A percentile compares a stretch with the other conserved stretches of the same genome.
phyloP scores from a whole-genome alignment of 2,113 vertebrate species.

The Corythaixoides concolor region DNA sequence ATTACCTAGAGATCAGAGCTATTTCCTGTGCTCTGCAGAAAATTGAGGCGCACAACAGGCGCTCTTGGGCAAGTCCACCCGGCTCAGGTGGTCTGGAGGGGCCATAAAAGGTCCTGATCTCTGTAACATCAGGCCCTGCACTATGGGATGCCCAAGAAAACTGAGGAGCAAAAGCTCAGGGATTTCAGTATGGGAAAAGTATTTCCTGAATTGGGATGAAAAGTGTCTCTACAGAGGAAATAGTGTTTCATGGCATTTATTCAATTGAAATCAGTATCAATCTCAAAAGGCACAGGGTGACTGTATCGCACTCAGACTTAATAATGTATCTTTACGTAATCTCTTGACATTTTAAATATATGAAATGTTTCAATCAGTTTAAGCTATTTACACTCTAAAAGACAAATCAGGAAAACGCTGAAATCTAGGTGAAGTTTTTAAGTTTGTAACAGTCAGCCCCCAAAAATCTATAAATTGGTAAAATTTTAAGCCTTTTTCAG shows the following conservation, averaged over 20 bases:
- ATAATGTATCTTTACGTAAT: not conserved
- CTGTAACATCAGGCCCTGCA: fast-evolving
- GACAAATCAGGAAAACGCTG: not conserved
- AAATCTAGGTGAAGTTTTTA: not conserved
- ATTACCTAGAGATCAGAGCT: not conserved
- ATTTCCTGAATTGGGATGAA: not conserved
- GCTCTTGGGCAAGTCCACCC: not conserved
- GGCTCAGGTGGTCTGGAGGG: not conserved
- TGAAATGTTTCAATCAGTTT: not conserved
- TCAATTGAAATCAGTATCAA: not conserved
- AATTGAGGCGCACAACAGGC: fast-evolving
- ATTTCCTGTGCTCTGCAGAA: not conserved
- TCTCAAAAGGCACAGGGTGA: not conserved
- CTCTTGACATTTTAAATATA: not conserved
- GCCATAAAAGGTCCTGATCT: not conserved
- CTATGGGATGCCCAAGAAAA: not conserved
- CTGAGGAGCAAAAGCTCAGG: not conserved
- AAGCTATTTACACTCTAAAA: not conserved
- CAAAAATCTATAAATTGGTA: not conserved
- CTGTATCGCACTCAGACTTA: not conserved
- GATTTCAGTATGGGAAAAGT: not conserved
- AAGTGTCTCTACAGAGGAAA: not conserved
- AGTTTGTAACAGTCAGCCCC: not conserved
- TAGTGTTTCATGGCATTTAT: not conserved
- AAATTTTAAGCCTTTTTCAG: not conserved